These are phyloP conservation scores for Echinarachnius parma DNA, from an alignment of 53 echinoderm and acorn worm species.

Conservation along the genomic window DNA sequence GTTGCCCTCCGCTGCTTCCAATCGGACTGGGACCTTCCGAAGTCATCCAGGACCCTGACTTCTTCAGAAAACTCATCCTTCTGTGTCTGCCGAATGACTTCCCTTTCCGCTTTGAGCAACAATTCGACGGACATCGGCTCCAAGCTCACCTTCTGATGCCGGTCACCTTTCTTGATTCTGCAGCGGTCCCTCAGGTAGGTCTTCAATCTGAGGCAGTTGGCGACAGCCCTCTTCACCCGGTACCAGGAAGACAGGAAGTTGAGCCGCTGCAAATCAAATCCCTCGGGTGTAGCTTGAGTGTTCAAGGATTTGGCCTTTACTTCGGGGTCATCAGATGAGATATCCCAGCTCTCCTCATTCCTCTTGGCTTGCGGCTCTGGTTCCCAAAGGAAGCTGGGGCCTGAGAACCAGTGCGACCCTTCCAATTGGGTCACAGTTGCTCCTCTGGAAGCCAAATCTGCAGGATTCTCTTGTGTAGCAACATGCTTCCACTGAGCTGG, in stretches of 20 bases:
- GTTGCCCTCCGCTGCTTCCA: no score
- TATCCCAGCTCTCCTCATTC: neutral
- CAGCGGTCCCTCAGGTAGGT: neutral
- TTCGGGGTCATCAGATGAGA: neutral
- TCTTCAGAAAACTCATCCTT: constrained; percentile 26
- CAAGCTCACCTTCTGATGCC: no score
- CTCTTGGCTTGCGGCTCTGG: neutral
- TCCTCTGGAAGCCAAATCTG: constrained; percentile 43
- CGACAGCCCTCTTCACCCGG: neutral
- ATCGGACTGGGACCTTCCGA: no score
- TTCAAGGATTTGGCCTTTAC: neutral
- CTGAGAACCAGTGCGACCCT: constrained; percentile 29
- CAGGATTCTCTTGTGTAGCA: constrained; percentile 46
- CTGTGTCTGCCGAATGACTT: constrained; percentile 25
- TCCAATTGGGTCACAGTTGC: constrained; percentile 1
- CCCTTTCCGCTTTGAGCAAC: constrained; percentile 27
- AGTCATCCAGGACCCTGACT: neutral
- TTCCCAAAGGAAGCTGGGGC: constrained; percentile 39
- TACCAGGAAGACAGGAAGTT: neutral
- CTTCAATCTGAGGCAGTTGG: constrained; percentile 8
- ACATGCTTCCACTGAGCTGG: constrained; percentile 59
- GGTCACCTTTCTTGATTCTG: no score
- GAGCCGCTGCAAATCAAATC: neutral
- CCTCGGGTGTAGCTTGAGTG: neutral
- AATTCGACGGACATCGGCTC: constrained; percentile 1